These are phyloP conservation scores for Danio kyathit DNA, from an alignment of 2,797 vertebrate species.

Conservation along the genomic window DNA sequence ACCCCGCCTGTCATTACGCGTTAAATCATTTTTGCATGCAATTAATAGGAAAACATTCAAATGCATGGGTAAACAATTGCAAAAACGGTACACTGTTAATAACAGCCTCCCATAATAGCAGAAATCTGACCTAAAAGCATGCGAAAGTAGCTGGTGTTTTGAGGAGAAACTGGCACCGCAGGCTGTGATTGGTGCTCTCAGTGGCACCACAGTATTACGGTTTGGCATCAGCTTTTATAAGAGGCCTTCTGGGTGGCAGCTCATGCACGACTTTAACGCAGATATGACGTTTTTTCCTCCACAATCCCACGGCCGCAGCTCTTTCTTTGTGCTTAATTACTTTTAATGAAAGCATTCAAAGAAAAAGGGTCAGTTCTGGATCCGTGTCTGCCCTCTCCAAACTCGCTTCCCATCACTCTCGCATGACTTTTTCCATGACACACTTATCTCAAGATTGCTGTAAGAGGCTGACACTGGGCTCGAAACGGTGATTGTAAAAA, in stretches of 20 bases:
- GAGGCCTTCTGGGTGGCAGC: constrained; percentile 48
- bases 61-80: constrained; percentile 8
- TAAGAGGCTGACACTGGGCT: neutral
- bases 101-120: constrained; percentile 20
- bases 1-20: neutral
- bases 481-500: neutral
- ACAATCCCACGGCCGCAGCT: constrained; percentile 24
- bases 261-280: constrained; percentile 23
- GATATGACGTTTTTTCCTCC: constrained; percentile 11
- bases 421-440: neutral
- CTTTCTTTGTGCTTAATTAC: constrained; percentile 40
- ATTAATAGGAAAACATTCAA: constrained; percentile 14
- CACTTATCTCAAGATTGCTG: constrained; percentile 19
- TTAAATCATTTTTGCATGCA: constrained; percentile 16
- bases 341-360: constrained; percentile 32
- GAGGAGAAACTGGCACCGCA: neutral
- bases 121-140: constrained; percentile 6
- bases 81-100: neutral
- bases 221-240: constrained; percentile 30
- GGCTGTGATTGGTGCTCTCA: constrained; percentile 28
- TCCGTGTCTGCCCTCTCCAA: neutral
- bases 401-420: neutral
- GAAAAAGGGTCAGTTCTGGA: constrained; percentile 29
- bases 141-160: constrained; percentile 2
- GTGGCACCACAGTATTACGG: constrained; percentile 28